These are phyloP conservation scores for Augiades crinisus DNA, from an alignment of 2,888 invertebrate genomes.

Conservation along the genomic window DNA sequence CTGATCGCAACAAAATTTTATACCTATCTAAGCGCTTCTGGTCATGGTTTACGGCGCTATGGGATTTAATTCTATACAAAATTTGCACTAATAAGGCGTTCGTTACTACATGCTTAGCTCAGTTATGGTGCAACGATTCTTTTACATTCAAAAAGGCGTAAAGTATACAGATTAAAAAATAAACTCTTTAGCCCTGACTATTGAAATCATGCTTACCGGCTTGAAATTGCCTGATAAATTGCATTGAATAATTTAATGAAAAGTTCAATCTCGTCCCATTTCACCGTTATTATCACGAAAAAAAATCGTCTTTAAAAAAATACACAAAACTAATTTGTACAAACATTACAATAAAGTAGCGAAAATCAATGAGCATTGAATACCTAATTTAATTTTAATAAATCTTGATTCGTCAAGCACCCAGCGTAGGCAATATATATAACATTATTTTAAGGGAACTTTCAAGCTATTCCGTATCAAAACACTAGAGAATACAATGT, in stretches of 20 bases:
- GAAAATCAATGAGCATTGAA: background rate
- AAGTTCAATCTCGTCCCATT: background rate
- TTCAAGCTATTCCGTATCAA: background rate
- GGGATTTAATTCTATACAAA: background rate
- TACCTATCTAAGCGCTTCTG: constrained; percentile 3
- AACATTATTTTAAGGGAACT: background rate
- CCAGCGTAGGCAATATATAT: constrained; percentile 3
- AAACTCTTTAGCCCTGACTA: too few species aligned
- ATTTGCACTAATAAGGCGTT: background rate
- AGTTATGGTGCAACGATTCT: too few species aligned
- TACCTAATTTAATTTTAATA: background rate
- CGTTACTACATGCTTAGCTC: too few species aligned
- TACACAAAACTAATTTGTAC: background rate
- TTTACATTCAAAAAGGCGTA: too few species aligned
- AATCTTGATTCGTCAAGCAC: constrained; percentile 9
- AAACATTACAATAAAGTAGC: background rate
- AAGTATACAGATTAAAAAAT: too few species aligned
- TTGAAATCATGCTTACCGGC: too few species aligned
- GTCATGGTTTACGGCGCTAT: background rate
- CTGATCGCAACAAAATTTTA: constrained; percentile 7
- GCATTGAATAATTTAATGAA: too few species aligned
- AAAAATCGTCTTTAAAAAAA: background rate
- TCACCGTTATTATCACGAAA: background rate
- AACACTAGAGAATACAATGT: background rate
- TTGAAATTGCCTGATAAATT: too few species aligned